Percentiles rank a stretch among this genome's conserved stretches.
Conservation (phyloP, 2,888 invertebrate species). For the Hypselothyrea guttata region DNA sequence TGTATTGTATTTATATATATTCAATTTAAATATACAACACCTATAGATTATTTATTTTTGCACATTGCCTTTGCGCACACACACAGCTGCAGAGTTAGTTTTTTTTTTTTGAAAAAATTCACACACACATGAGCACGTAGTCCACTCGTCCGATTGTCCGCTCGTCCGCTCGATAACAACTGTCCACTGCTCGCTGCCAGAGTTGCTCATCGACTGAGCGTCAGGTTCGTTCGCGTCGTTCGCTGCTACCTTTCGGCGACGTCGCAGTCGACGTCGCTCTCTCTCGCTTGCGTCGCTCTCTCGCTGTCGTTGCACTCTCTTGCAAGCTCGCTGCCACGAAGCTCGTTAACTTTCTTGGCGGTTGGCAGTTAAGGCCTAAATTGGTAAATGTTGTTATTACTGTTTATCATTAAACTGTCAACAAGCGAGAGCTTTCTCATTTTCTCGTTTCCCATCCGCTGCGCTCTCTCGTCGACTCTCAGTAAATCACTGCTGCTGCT, state of each 20-base stretch:
- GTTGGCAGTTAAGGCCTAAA: slow-evolving; percentile 62
- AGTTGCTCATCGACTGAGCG: slow-evolving; percentile 69
- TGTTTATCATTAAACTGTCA: slow-evolving; percentile 24
- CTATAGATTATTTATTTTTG: slow-evolving; percentile 76
- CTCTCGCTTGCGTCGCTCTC: slow-evolving; percentile 5
- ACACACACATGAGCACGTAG: slow-evolving; percentile 50
- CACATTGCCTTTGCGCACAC: slow-evolving; percentile 64
- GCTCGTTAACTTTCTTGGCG: slow-evolving; percentile 31
- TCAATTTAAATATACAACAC: slow-evolving; percentile 71
- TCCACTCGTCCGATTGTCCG: slow-evolving; percentile 35
- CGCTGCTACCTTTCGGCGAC: slow-evolving; percentile 27
- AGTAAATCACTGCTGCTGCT: slow-evolving; percentile 11
- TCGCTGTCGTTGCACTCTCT: background rate
- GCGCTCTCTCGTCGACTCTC: slow-evolving; percentile 5
- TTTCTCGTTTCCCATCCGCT: background rate
- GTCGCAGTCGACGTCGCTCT: slow-evolving; percentile 13
- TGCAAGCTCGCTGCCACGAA: slow-evolving; percentile 35
- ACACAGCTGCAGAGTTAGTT: too few species aligned
- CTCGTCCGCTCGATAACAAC: slow-evolving; percentile 43
- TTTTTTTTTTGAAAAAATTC: too few species aligned
- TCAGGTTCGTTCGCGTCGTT: slow-evolving; percentile 27
- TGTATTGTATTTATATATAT: slow-evolving; percentile 58
- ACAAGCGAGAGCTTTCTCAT: slow-evolving; percentile 9
- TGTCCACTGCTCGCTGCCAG: slow-evolving; percentile 60
- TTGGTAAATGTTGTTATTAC: slow-evolving; percentile 49